Percentiles rank a stretch among this genome's conserved stretches.
phyloP scores from a whole-genome alignment of 2,113 vertebrate genomes.

The Carollia perspicillata region DNA sequence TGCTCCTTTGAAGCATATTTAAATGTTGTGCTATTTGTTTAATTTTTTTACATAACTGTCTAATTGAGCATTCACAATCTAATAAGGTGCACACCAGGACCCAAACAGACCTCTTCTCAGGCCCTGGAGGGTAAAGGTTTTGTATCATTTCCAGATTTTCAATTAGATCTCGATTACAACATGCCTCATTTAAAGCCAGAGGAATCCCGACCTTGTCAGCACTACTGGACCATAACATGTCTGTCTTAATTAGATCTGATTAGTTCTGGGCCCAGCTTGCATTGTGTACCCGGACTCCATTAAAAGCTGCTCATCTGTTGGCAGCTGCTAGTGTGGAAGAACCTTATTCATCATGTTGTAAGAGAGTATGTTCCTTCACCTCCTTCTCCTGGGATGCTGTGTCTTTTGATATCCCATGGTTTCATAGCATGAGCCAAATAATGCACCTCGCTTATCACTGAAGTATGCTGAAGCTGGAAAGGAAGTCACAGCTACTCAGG shows the following conservation, averaged over 20 bases:
- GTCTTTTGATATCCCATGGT: neutral
- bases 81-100: constrained; percentile 75
- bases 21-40: constrained; percentile 21
- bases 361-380: constrained; percentile 44
- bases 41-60: constrained; percentile 57
- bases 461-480: neutral
- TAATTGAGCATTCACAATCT: constrained; percentile 80
- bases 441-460: neutral
- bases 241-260: constrained; percentile 89
- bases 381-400: constrained; percentile 38
- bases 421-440: constrained; percentile 20
- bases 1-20: constrained; percentile 41
- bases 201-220: constrained; percentile 80
- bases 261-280: constrained; percentile 81
- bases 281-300: constrained; percentile 73
- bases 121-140: constrained; percentile 74
- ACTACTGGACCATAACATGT: constrained; percentile 79
- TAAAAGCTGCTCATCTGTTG: constrained; percentile 80
- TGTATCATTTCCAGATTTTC: constrained; percentile 83
- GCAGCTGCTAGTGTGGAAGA: constrained; percentile 75
- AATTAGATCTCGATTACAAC: constrained; percentile 89
- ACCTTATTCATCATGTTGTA: constrained; percentile 56
- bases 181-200: constrained; percentile 83
- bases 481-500: neutral
- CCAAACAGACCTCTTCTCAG: constrained; percentile 69